phyloP scores from a whole-genome alignment of 2,797 vertebrate species.

The Vireo griseus region DNA sequence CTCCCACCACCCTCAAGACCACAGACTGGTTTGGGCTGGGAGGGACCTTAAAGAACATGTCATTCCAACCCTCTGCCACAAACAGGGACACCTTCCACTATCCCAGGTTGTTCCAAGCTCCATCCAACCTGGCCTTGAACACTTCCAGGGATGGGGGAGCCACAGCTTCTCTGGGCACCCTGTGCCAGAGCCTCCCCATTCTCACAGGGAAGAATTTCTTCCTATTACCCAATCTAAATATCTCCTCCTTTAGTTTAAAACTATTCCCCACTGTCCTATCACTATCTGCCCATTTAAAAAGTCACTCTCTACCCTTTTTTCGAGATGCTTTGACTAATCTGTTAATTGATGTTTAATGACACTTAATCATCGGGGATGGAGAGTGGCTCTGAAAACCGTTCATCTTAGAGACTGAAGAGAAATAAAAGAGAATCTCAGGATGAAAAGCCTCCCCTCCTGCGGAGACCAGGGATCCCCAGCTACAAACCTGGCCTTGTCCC shows the following conservation, averaged over 20 bases:
- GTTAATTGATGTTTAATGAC: not conserved
- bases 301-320: not conserved
- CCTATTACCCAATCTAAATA: not conserved
- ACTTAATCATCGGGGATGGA: not conserved
- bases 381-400: accelerated
- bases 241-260: not conserved
- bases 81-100: not conserved
- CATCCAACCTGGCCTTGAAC: not conserved
- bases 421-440: not conserved
- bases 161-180: not conserved
- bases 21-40: not conserved
- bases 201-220: not conserved
- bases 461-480: not conserved
- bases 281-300: not conserved
- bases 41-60: not conserved
- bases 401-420: not conserved
- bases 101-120: not conserved
- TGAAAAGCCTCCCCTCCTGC: not conserved
- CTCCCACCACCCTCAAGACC: not conserved
- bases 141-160: not conserved
- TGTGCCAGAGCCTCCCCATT: not conserved
- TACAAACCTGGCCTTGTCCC: not conserved
- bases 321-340: not conserved
- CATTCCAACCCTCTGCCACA: not conserved
- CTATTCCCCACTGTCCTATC: not conserved